Evolutionary conservation across 2,888 invertebrate genomes (phyloP).

Genomic region (Lasioglossum marginatum): DNA sequence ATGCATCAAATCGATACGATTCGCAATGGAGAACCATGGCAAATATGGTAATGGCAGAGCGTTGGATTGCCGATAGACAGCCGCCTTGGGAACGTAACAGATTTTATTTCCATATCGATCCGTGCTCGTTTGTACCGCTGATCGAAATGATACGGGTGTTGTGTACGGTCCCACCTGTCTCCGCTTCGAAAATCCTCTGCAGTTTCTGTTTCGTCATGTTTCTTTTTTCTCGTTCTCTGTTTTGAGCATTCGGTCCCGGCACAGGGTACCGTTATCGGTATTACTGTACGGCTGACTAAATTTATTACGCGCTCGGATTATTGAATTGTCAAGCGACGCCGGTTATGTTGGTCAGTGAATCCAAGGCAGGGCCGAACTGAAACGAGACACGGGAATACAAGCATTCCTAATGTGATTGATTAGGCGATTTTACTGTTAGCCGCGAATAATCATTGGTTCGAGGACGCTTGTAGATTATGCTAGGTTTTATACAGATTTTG

Average conservation of each 20-base stretch:
- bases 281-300: conserved; percentile 64
- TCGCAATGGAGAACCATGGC: conserved; percentile 16
- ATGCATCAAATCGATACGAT: conserved; percentile 5
- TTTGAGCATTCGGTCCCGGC: conserved; percentile 61
- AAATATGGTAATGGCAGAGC: not conserved
- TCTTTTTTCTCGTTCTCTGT: not conserved
- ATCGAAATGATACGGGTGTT: conserved; percentile 68
- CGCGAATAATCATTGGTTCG: not conserved
- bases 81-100: not conserved
- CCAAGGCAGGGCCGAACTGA: not conserved
- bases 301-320: conserved; percentile 61
- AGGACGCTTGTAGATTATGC: not conserved
- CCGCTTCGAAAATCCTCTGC: conserved; percentile 46
- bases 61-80: not conserved
- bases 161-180: conserved; percentile 35
- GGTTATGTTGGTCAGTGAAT: conserved; percentile 37
- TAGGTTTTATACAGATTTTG: not conserved
- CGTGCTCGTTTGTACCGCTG: conserved; percentile 58
- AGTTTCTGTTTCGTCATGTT: conserved; percentile 15
- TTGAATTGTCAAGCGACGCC: conserved; percentile 49
- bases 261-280: conserved; percentile 70
- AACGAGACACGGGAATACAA: not conserved
- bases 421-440: not conserved
- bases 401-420: not conserved
- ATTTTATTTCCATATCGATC: conserved; percentile 5